phyloP scores from a whole-genome alignment of 2,888 invertebrate genomes.

The Agrypnus murinus region DNA sequence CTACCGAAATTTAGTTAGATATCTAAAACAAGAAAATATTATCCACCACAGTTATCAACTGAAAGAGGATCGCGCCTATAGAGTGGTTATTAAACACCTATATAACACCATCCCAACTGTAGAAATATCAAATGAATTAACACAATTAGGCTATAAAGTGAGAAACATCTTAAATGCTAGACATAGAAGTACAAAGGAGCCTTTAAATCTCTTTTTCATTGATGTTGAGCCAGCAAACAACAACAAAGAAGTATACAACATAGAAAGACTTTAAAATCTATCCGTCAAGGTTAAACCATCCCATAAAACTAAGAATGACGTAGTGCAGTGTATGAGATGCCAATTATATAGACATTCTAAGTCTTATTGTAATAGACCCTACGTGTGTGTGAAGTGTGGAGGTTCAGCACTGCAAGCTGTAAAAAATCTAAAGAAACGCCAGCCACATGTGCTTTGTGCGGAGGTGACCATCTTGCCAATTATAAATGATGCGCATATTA shows the following conservation, averaged over 20 bases:
- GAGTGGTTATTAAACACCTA: slow-evolving; percentile 43
- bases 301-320: too few relatives aligned
- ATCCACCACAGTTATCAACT: too few relatives aligned
- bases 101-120: slow-evolving; percentile 28
- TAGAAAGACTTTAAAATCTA: slow-evolving; percentile 10
- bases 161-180: slow-evolving; percentile 45
- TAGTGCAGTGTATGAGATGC: too few relatives aligned
- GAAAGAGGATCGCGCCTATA: slow-evolving; percentile 21
- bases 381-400: slow-evolving; percentile 44
- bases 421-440: slow-evolving; percentile 31
- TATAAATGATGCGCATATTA: slow-evolving; percentile 36
- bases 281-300: slow-evolving; percentile 29
- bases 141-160: slow-evolving; percentile 38
- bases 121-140: slow-evolving; percentile 30
- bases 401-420: slow-evolving; percentile 27
- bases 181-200: slow-evolving; percentile 19
- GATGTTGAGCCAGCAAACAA: too few relatives aligned
- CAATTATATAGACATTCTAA: too few relatives aligned
- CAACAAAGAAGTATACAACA: too few relatives aligned
- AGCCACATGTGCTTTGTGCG: too few relatives aligned
- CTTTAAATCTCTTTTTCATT: too few relatives aligned
- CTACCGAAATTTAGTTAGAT: too few relatives aligned
- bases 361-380: slow-evolving; percentile 25
- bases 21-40: too few relatives aligned
- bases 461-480: slow-evolving; percentile 41